Percentiles rank a stretch among this genome's conserved stretches.
Conservation (phyloP, 2,888 invertebrate species). For the Doris montereyensis region DNA sequence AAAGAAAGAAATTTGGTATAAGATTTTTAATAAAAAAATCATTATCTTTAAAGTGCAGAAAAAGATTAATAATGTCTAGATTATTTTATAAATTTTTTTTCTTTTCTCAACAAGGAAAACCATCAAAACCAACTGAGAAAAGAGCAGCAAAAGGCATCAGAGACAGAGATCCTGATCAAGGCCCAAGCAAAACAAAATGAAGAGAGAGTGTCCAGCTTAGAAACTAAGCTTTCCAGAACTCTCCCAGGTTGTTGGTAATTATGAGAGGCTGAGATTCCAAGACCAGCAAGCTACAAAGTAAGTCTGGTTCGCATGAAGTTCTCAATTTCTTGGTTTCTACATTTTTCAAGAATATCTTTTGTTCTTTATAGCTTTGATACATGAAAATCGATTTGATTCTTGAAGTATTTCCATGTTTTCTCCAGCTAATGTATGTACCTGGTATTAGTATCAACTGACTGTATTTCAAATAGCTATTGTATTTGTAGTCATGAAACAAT, state of each 20-base stretch:
- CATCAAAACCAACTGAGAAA: slow-evolving; percentile 80
- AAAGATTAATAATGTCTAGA: background rate
- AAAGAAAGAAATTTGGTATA: background rate
- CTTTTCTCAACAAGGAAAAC: slow-evolving; percentile 72
- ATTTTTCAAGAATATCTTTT: too few species aligned
- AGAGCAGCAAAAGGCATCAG: slow-evolving; percentile 82
- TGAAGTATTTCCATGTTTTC: too few species aligned
- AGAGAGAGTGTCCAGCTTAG: slow-evolving; percentile 83
- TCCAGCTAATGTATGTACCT: too few species aligned
- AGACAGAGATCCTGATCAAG: slow-evolving; percentile 82
- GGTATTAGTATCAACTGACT: too few species aligned
- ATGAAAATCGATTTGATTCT: too few species aligned
- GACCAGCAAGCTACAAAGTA: slow-evolving; percentile 80
- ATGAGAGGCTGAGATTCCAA: slow-evolving; percentile 81
- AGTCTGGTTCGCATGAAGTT: too few species aligned
- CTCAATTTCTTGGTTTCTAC: too few species aligned
- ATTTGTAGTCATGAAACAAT: too few species aligned
- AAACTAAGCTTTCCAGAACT: slow-evolving; percentile 84
- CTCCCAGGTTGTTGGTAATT: slow-evolving; percentile 84
- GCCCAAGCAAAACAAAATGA: slow-evolving; percentile 82
- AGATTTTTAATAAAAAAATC: background rate
- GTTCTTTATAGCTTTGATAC: too few species aligned
- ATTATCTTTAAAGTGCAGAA: too few species aligned
- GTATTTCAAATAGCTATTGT: too few species aligned
- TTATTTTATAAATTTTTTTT: background rate